Evolutionary conservation across 2,888 invertebrate genomes (phyloP).

Genomic region (Agrochola lychnidis): DNA sequence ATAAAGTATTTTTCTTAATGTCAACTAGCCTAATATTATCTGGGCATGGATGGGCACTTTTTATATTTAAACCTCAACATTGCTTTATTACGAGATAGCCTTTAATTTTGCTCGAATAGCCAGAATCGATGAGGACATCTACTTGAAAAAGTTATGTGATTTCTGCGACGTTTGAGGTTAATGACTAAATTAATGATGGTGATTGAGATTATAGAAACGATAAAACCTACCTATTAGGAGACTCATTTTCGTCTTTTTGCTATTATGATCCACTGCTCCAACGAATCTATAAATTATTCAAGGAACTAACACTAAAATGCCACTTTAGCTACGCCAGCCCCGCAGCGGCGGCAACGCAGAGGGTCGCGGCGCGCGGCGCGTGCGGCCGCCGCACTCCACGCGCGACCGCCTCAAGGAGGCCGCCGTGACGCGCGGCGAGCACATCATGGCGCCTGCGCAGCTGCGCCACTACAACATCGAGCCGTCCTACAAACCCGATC

Average conservation of each 20-base stretch:
- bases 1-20: no score
- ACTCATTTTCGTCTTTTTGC: neutral
- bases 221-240: no score
- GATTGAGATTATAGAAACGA: neutral
- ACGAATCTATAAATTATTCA: neutral
- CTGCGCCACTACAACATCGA: slow-evolving; percentile 82
- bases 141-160: neutral
- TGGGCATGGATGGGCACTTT: neutral
- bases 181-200: neutral
- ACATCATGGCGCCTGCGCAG: slow-evolving; percentile 90
- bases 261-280: neutral
- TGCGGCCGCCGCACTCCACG: slow-evolving; percentile 96
- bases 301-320: neutral
- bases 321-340: slow-evolving; percentile 87
- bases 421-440: slow-evolving; percentile 96
- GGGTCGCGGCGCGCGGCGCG: slow-evolving; percentile 89
- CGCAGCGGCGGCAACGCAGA: slow-evolving; percentile 86
- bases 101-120: neutral
- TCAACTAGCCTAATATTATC: no score
- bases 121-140: neutral
- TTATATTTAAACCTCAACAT: neutral
- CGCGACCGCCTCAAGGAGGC: slow-evolving; percentile 96
- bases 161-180: neutral
- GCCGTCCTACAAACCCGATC: slow-evolving; percentile 73
- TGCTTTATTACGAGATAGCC: neutral